phyloP scores from a whole-genome alignment of 2,113 vertebrate genomes.

The Callionymus lyra region DNA sequence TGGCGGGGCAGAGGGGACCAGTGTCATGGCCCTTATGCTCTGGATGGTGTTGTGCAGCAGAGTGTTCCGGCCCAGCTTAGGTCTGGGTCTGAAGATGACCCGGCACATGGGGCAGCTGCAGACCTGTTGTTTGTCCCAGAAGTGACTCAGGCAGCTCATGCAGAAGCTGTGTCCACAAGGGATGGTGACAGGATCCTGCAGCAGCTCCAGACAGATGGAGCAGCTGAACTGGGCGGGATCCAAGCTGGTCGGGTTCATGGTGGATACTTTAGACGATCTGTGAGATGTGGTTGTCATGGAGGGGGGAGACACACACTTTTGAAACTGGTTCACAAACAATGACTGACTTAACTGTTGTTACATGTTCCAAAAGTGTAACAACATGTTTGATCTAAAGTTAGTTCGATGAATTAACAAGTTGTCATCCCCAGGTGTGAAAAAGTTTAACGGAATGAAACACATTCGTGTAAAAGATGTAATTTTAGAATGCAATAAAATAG shows the following conservation, averaged over 20 bases:
- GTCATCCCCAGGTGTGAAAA: too few species aligned
- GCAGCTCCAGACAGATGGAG: slow-evolving; percentile 9
- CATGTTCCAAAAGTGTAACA: too few species aligned
- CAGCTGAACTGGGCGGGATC: slow-evolving; percentile 9
- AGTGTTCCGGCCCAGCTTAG: slow-evolving; percentile 7
- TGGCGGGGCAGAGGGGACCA: slow-evolving; percentile 11
- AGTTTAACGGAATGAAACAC: too few species aligned
- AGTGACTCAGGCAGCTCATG: slow-evolving; percentile 6
- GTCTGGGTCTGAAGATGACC: slow-evolving; percentile 15
- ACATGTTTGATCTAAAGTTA: neutral
- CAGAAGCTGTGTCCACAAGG: slow-evolving; percentile 25
- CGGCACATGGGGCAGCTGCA: slow-evolving; percentile 13
- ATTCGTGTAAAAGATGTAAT: too few species aligned
- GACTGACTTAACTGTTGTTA: neutral
- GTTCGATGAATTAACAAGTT: neutral
- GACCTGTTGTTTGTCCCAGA: slow-evolving; percentile 4
- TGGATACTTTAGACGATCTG: too few species aligned
- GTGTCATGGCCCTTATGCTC: neutral
- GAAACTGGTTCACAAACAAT: neutral
- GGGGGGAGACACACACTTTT: neutral
- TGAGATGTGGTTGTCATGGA: too few species aligned
- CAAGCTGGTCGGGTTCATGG: neutral
- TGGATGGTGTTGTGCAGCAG: slow-evolving; percentile 14
- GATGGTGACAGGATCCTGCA: slow-evolving; percentile 11
- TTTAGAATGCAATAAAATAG: too few species aligned